These are phyloP conservation scores for Setophaga coronata DNA, from an alignment of 2,113 vertebrate genomes.

Conservation along the genomic window DNA sequence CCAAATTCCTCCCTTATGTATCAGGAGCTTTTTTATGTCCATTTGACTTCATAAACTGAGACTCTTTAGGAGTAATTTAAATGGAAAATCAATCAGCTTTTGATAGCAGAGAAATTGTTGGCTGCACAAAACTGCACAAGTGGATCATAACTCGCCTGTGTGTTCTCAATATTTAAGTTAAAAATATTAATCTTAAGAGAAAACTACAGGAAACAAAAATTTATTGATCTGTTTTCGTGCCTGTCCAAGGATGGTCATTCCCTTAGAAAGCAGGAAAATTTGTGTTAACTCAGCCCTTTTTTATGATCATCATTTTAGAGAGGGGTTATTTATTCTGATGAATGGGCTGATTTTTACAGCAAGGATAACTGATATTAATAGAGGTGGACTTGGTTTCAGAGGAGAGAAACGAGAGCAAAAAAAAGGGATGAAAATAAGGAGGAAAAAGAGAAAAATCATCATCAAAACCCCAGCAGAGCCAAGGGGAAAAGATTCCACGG, in stretches of 20 bases:
- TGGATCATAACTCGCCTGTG: neutral
- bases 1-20: neutral
- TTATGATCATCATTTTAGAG: neutral
- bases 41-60: neutral
- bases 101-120: neutral
- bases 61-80: neutral
- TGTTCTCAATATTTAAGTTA: neutral
- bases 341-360: neutral
- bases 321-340: neutral
- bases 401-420: neutral
- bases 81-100: neutral
- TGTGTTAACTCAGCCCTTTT: neutral
- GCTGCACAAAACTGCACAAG: neutral
- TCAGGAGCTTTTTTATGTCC: neutral
- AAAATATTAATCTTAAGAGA: neutral
- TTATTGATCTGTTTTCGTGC: neutral
- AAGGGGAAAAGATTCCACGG: neutral
- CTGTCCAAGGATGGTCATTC: neutral
- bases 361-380: neutral
- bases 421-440: neutral
- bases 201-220: neutral
- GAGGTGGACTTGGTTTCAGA: neutral
- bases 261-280: neutral
- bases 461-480: neutral
- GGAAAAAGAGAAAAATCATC: neutral